Conservation (phyloP, 2,113 vertebrate species). For the Panthera tigris region DNA sequence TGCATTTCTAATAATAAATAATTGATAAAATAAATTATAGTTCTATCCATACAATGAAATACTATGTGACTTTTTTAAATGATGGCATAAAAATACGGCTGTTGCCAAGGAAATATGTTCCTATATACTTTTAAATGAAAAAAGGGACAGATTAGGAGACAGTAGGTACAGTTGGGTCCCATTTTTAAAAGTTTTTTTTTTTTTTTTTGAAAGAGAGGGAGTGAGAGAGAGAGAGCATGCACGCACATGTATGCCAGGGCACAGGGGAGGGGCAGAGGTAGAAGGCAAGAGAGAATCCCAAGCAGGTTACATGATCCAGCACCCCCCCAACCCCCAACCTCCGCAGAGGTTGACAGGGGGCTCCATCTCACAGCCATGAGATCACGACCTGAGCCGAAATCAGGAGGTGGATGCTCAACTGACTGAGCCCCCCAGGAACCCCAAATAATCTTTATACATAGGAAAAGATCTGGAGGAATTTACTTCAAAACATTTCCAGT, state of each 20-base stretch:
- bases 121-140: neutral
- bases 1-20: constrained; percentile 44
- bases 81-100: neutral
- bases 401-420: no score
- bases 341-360: no score
- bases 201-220: no score
- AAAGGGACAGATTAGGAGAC: neutral
- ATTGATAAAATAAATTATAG: neutral
- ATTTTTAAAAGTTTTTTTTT: constrained; percentile 6
- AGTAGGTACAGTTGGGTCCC: neutral
- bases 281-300: no score
- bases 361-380: no score
- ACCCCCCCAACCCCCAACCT: no score
- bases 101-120: neutral
- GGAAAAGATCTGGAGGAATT: constrained; percentile 25
- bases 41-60: constrained; percentile 15
- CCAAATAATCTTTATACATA: neutral
- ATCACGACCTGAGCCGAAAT: no score
- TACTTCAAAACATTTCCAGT: constrained; percentile 23
- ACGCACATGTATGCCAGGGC: no score
- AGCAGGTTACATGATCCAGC: no score
- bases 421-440: no score
- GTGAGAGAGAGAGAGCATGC: no score
- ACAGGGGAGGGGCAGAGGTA: no score
- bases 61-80: constrained; percentile 6